These are phyloP conservation scores for Erebia epiphron DNA, from an alignment of 2,888 invertebrate species.

Conservation along the genomic window DNA sequence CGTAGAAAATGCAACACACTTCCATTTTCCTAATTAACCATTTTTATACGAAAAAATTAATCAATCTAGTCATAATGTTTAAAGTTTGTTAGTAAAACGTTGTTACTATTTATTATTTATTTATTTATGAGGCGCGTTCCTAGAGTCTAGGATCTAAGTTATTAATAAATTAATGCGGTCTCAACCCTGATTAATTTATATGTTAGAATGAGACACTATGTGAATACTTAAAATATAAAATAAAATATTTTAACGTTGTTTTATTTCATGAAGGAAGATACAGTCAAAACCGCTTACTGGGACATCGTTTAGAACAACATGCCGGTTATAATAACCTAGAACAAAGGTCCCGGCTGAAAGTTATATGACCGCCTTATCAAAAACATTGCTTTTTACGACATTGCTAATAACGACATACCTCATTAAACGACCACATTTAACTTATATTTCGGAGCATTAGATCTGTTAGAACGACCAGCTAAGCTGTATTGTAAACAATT, in stretches of 20 bases:
- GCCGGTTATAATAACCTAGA: no score
- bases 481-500: no score
- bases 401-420: no score
- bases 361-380: no score
- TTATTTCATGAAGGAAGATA: slow-evolving; percentile 23
- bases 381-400: no score
- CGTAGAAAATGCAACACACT: slow-evolving; percentile 68
- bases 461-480: no score
- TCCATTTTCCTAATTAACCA: slow-evolving; percentile 73
- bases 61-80: slow-evolving; percentile 76
- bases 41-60: slow-evolving; percentile 65
- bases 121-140: slow-evolving; percentile 68
- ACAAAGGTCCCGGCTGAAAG: no score
- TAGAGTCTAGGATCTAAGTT: slow-evolving; percentile 67
- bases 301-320: no score
- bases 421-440: no score
- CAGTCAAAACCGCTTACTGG: no score
- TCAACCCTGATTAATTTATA: slow-evolving; percentile 64
- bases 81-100: slow-evolving; percentile 73
- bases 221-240: slow-evolving; percentile 41
- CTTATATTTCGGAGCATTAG: no score
- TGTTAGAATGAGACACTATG: slow-evolving; percentile 62
- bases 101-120: slow-evolving; percentile 57
- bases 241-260: slow-evolving; percentile 36
- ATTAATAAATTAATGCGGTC: slow-evolving; percentile 55